These are phyloP conservation scores for Pocillopora grandis DNA, from an alignment of 92 coral and sea anemone genomes.

Conservation along the genomic window DNA sequence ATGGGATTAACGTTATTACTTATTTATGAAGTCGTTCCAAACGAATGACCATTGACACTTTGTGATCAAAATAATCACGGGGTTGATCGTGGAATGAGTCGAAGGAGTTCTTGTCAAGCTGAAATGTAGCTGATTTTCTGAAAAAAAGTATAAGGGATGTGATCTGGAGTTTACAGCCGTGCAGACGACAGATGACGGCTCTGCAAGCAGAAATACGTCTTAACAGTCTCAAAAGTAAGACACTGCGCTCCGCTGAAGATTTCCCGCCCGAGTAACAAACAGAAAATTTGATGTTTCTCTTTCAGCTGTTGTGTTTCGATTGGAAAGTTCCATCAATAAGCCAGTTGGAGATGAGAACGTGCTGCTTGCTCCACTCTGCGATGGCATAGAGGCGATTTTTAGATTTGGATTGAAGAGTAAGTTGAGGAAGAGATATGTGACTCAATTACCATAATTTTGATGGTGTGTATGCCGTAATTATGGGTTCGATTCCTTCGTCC, in stretches of 20 bases:
- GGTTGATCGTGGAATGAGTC: conserved; percentile 15
- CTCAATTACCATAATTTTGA: no score
- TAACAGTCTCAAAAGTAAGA: conserved; percentile 68
- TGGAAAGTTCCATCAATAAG: conserved; percentile 74
- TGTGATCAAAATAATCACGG: conserved; percentile 22
- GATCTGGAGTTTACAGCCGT: no score
- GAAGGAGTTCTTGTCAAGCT: conserved; percentile 3
- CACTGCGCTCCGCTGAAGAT: conserved; percentile 60
- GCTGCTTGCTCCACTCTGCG: conserved; percentile 68
- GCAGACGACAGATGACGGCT: conserved; percentile 37
- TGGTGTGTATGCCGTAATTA: not conserved
- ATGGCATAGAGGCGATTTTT: conserved; percentile 63
- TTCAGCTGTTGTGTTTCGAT: conserved; percentile 60
- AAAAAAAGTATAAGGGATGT: no score
- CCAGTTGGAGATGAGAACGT: conserved; percentile 69
- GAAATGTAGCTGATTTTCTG: not conserved
- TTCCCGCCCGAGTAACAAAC: conserved; percentile 21
- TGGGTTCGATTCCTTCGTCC: conserved; percentile 1
- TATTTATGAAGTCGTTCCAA: conserved; percentile 48
- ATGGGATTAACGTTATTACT: conserved; percentile 37
- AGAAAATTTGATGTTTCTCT: not conserved
- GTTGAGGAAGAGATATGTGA: conserved; percentile 7
- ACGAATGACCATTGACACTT: conserved; percentile 37
- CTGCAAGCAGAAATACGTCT: conserved; percentile 67
- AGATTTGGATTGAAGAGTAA: conserved; percentile 82